Conservation (phyloP, 30 jellyfish, hydroid and myxozoan genomes). For the Aurelia sp. region DNA sequence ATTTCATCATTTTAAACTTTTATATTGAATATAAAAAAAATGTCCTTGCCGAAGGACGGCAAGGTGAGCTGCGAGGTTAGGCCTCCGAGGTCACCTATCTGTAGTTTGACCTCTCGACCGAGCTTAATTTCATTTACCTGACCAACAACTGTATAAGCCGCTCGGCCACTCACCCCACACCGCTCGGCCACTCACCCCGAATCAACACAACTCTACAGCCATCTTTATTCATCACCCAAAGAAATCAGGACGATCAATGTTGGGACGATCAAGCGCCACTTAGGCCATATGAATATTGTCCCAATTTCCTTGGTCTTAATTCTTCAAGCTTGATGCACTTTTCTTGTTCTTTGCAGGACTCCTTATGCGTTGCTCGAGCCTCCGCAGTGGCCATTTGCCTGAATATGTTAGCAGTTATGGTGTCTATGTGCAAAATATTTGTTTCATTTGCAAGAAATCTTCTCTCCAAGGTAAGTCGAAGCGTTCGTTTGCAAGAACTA, state of each 20-base stretch:
- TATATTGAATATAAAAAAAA: too few relatives aligned
- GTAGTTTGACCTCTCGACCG: too few relatives aligned
- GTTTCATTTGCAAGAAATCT: slow-evolving; percentile 41
- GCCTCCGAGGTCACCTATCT: too few relatives aligned
- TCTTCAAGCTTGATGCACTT: background rate
- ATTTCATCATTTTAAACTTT: too few relatives aligned
- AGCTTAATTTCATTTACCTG: too few relatives aligned
- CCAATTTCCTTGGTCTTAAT: background rate
- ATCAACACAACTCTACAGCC: background rate
- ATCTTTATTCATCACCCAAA: background rate
- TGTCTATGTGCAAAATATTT: slow-evolving; percentile 62
- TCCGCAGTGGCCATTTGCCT: slow-evolving; percentile 63
- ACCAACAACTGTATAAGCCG: background rate
- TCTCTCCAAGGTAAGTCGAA: slow-evolving; percentile 42
- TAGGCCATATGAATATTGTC: too few relatives aligned
- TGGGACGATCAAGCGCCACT: too few relatives aligned
- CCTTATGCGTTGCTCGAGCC: slow-evolving; percentile 63
- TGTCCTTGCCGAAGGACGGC: too few relatives aligned
- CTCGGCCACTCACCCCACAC: background rate
- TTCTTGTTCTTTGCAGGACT: slow-evolving; percentile 14
- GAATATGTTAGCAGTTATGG: slow-evolving; percentile 56
- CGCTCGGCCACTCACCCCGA: background rate
- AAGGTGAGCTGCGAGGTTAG: too few relatives aligned
- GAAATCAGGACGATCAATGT: too few relatives aligned
- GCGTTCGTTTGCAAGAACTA: background rate